Evolutionary conservation across 2,888 invertebrate genomes (phyloP), one percentile per base, ranked within the genome.

Genomic region (Orgyia antiqua): DNA sequence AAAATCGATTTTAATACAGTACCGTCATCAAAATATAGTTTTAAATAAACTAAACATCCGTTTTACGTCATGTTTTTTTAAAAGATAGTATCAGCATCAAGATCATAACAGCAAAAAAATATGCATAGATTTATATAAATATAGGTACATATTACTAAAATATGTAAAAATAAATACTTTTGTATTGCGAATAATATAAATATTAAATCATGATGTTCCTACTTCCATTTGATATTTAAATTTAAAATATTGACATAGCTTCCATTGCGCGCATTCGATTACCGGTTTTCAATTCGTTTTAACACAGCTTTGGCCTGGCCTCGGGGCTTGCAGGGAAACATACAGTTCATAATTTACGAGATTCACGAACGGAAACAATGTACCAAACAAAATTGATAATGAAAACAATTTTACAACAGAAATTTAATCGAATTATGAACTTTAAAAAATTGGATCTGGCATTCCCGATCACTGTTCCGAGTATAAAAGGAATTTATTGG

Each of bases 201-300:
- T 74, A 72, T 70, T 66, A 62, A 70, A 68, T 50, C 40, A 29
- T 43, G 45, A 38, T 29, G 40, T 51, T 48, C 49, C 38, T 74
- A 67, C 72, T 67, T 60, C 64, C 70, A 71, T 68, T 68, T 54
- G 65, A 73, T 76, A 75, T 82, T 80, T 78, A 80, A 76, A 80
- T 80, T 73, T 79, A 76, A 79, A 84, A 83, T 82, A 83, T 79
- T 80, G 79, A 73, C 75, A 74, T 71, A 69, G 72, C 73, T 76
- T 64, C 77, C 83, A 79, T 70, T 68, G 68, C 70, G 62, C 70
- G 70, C 68, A 80, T 82, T 82, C 83, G 84, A 84, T 84, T 83
- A 82, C 82, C 77, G 77, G 79, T 79, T 69, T 82, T 78, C 79
- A 80, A 82, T 83, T 77, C 74, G 74, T 71, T 83, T 80, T 76